These are phyloP conservation scores for Hyles vespertilio DNA, from an alignment of 1,140 invertebrate genomes.

Conservation along the genomic window DNA sequence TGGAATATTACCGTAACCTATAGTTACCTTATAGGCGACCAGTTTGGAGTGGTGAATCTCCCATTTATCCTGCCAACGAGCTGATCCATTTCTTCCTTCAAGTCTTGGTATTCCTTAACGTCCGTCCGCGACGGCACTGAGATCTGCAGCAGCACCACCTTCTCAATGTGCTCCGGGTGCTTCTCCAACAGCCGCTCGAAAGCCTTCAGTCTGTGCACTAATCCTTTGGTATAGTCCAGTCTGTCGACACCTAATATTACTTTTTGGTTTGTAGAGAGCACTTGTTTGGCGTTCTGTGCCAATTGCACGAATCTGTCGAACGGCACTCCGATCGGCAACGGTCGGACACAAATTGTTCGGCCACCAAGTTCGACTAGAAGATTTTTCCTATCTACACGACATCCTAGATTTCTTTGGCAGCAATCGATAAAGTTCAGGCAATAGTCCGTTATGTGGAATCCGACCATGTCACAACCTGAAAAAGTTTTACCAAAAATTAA, in stretches of 20 bases:
- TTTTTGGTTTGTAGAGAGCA: slow-evolving; percentile 85
- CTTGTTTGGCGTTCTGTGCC: slow-evolving; percentile 85
- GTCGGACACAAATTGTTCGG: slow-evolving; percentile 87
- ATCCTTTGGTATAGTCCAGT: slow-evolving; percentile 93
- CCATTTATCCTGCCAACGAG: slow-evolving; percentile 92
- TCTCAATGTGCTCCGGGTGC: slow-evolving; percentile 90
- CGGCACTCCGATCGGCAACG: slow-evolving; percentile 91
- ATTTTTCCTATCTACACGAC: slow-evolving; percentile 91
- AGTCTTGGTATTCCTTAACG: slow-evolving; percentile 92
- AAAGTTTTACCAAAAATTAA: slow-evolving; percentile 6
- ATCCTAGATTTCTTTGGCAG: slow-evolving; percentile 90
- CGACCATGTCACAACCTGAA: slow-evolving; percentile 91
- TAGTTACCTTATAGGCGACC: slow-evolving; percentile 87
- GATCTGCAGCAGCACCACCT: slow-evolving; percentile 89
- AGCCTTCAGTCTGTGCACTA: slow-evolving; percentile 89
- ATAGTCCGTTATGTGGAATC: slow-evolving; percentile 94
- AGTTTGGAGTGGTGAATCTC: slow-evolving; percentile 90
- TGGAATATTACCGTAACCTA: no score
- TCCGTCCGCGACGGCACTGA: slow-evolving; percentile 93
- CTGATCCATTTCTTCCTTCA: slow-evolving; percentile 94
- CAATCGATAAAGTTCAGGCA: slow-evolving; percentile 95
- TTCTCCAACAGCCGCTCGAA: slow-evolving; percentile 90
- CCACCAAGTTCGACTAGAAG: slow-evolving; percentile 91
- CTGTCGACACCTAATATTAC: slow-evolving; percentile 91
- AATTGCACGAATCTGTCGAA: slow-evolving; percentile 90